These are phyloP conservation scores for Drosophila koepferae DNA, from an alignment of 2,888 invertebrate genomes.

Conservation along the genomic window DNA sequence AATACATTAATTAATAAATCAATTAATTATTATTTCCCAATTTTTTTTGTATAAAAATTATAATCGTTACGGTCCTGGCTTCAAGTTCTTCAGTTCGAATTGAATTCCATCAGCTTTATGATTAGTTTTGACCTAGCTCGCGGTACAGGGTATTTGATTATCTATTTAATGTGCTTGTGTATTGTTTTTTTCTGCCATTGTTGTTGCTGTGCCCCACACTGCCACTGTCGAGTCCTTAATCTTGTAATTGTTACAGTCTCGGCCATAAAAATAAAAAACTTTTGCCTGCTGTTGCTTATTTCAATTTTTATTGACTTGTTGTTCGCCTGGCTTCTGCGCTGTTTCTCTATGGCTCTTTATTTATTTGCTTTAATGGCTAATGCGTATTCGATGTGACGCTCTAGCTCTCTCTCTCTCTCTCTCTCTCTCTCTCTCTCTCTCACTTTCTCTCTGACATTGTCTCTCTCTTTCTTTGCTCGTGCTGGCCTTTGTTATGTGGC, in stretches of 20 bases:
- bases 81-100: too few species aligned
- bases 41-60: too few species aligned
- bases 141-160: constrained; percentile 1
- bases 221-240: constrained; percentile 14
- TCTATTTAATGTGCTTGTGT: not conserved
- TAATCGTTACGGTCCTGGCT: too few species aligned
- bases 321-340: constrained; percentile 33
- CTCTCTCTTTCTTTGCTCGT: constrained; percentile 4
- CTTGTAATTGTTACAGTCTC: constrained; percentile 60
- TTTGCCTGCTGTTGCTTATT: constrained; percentile 67
- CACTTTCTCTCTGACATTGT: constrained; percentile 8
- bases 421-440: not conserved
- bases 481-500: constrained; percentile 37
- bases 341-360: constrained; percentile 15
- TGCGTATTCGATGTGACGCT: constrained; percentile 23
- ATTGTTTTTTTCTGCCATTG: not conserved
- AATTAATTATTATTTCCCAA: too few species aligned
- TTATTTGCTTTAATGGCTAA: constrained; percentile 62
- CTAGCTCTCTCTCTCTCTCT: constrained; percentile 2
- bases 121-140: too few species aligned
- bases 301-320: constrained; percentile 73
- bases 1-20: too few species aligned
- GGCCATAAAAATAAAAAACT: constrained; percentile 63
- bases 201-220: constrained; percentile 5
- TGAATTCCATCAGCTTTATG: too few species aligned